phyloP scores from a whole-genome alignment of 2,888 invertebrate species.

The Xylocampa areola region DNA sequence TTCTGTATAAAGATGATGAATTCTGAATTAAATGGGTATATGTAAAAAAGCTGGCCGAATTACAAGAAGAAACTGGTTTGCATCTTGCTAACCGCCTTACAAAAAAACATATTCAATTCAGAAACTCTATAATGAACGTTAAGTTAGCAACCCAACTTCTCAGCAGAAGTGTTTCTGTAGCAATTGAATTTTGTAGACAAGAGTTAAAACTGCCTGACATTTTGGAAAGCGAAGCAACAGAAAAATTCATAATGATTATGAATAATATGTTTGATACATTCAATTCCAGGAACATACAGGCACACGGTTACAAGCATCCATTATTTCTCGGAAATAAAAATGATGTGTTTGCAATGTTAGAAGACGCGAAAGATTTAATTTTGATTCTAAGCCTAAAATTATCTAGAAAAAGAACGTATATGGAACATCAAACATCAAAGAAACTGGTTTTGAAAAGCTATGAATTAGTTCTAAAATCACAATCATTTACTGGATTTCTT shows the following conservation, averaged over 20 bases:
- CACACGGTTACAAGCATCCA: slow-evolving; percentile 22
- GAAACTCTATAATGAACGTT: too few relatives aligned
- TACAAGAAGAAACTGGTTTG: slow-evolving; percentile 29
- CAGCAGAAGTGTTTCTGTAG: too few relatives aligned
- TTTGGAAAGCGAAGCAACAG: too few relatives aligned
- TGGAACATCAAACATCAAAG: slow-evolving; percentile 16
- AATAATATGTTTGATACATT: slow-evolving; percentile 42
- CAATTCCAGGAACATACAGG: slow-evolving; percentile 29
- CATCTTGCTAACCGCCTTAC: slow-evolving; percentile 36
- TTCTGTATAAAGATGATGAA: slow-evolving; percentile 20
- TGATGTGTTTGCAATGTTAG: slow-evolving; percentile 17
- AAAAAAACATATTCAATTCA: too few relatives aligned
- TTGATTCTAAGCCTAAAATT: slow-evolving; percentile 25
- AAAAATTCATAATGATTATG: too few relatives aligned
- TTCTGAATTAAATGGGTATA: slow-evolving; percentile 15
- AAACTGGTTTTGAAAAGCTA: slow-evolving; percentile 27
- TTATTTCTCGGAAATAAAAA: slow-evolving; percentile 14
- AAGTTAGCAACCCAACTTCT: too few relatives aligned
- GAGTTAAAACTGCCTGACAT: too few relatives aligned
- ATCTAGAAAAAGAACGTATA: slow-evolving; percentile 26
- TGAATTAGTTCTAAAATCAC: slow-evolving; percentile 21
- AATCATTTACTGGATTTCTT: slow-evolving; percentile 28
- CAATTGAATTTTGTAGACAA: too few relatives aligned
- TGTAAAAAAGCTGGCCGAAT: slow-evolving; percentile 17
- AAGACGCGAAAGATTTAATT: slow-evolving; percentile 28